Evolutionary conservation across 2,797 vertebrate species (phyloP), one percentile per base, ranked within the genome.

Genomic region (Ptychobarbus kaznakovi): DNA sequence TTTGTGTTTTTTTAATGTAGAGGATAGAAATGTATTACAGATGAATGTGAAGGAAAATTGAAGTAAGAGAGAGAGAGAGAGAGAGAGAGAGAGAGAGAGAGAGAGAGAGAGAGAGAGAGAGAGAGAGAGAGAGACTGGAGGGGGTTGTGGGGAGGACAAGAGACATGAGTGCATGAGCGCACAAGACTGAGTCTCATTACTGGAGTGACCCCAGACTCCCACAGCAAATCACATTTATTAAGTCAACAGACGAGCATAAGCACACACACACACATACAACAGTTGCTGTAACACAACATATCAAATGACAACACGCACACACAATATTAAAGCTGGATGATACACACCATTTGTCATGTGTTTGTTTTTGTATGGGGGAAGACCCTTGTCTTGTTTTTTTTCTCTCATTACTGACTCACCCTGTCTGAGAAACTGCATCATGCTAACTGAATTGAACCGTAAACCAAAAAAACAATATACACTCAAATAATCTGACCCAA

Each of bases 221-320:
- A 76, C 68, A 88, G 84, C 88, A 91, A 92, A 91, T 91, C 86
- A 89, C 85, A 88, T 90, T 90, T 92, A 92, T 90, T 89, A 89
- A 89, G 83, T 90, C 87, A 87, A 75, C 83, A 84, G 76, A 87
- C 18, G 49, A 86, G 40, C 61, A 28, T 42, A 40, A 56, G 32
- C 53, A 86, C 16, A 40, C 78, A 46, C 72, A 46, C 72, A 80
- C 32, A 61, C 46, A 70, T 25, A 86, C 38, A 81, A 32, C 42
- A 18, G 56, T 38, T 38, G 69, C 49, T 22, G 81, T n/a, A 83
- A 84, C 63, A 85, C 78, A 82, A 84, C 40, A 82, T 28, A 81
- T 46, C 42, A 79, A 66, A 81, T 25, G 8, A 68, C 69, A 84
- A 49, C 65, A 32, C 44, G 38, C 66, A n/a, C 28, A 44, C 28